These are phyloP conservation scores for Symphodus melops DNA, from an alignment of 2,113 vertebrate genomes.

Conservation along the genomic window DNA sequence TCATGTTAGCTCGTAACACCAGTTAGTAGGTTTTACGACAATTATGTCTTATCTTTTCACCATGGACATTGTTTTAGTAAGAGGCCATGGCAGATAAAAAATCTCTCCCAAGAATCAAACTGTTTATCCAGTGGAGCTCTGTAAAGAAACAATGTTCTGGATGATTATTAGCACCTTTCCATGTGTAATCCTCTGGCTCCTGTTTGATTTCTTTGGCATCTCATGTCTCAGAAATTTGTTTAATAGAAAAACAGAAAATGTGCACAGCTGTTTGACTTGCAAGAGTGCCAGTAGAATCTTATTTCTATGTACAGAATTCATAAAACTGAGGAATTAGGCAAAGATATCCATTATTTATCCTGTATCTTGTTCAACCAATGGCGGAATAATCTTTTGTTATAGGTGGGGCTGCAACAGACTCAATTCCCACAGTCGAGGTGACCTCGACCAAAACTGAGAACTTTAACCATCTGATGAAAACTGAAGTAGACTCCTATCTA, in stretches of 20 bases:
- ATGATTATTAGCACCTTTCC: slow-evolving; percentile 63
- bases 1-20: too few species aligned
- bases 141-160: slow-evolving; percentile 52
- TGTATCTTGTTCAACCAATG: slow-evolving; percentile 41
- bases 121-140: slow-evolving; percentile 45
- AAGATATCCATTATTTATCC: slow-evolving; percentile 60
- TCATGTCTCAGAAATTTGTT: slow-evolving; percentile 57
- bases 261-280: slow-evolving; percentile 59
- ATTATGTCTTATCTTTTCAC: not conserved
- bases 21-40: too few species aligned
- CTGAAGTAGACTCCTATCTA: not conserved
- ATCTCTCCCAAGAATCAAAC: slow-evolving; percentile 11
- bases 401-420: not conserved
- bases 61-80: not conserved
- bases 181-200: slow-evolving; percentile 40
- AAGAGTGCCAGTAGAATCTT: slow-evolving; percentile 37
- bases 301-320: slow-evolving; percentile 15
- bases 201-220: slow-evolving; percentile 64
- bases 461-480: not conserved
- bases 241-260: slow-evolving; percentile 58
- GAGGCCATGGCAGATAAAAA: slow-evolving; percentile 5
- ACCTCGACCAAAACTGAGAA: not conserved
- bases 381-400: slow-evolving; percentile 20
- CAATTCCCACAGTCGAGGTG: slow-evolving; percentile 52
- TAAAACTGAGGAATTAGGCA: slow-evolving; percentile 30